phyloP scores from a whole-genome alignment of 2,888 invertebrate genomes.

The Epistrophe grossulariae region DNA sequence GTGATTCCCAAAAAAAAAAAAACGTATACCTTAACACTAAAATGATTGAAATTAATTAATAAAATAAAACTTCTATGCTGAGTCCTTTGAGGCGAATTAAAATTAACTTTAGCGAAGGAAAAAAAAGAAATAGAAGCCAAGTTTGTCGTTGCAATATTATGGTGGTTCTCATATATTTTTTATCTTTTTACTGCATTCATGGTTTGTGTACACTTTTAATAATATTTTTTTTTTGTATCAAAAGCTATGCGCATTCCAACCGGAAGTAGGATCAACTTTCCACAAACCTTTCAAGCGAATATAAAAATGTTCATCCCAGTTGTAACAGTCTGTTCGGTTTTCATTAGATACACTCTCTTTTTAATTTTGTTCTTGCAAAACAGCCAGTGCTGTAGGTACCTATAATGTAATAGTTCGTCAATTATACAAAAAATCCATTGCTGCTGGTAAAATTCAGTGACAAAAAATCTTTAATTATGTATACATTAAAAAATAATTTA shows the following conservation, averaged over 20 bases:
- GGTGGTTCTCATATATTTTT: neutral
- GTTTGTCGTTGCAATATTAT: conserved; percentile 36
- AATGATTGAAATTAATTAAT: conserved; percentile 31
- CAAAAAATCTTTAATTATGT: no score
- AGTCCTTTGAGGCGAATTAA: conserved; percentile 24
- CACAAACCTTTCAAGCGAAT: conserved; percentile 58
- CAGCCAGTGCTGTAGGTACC: no score
- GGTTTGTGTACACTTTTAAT: conserved; percentile 42
- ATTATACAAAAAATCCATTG: no score
- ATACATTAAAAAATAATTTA: no score
- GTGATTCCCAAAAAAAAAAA: neutral
- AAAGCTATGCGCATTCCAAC: conserved; percentile 51
- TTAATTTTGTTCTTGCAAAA: no score
- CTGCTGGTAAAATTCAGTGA: no score
- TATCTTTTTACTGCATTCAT: conserved; percentile 30
- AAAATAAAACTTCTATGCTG: conserved; percentile 1
- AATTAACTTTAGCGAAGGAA: neutral
- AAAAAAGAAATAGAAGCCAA: conserved; percentile 11
- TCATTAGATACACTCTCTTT: neutral
- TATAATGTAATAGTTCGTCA: no score
- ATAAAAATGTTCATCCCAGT: conserved; percentile 46
- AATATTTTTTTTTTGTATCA: conserved; percentile 10
- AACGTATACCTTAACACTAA: neutral
- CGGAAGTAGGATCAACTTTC: conserved; percentile 70
- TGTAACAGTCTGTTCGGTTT: neutral